Evolutionary conservation across 2,797 vertebrate genomes (phyloP).

Genomic region (Acanthis flammea): DNA sequence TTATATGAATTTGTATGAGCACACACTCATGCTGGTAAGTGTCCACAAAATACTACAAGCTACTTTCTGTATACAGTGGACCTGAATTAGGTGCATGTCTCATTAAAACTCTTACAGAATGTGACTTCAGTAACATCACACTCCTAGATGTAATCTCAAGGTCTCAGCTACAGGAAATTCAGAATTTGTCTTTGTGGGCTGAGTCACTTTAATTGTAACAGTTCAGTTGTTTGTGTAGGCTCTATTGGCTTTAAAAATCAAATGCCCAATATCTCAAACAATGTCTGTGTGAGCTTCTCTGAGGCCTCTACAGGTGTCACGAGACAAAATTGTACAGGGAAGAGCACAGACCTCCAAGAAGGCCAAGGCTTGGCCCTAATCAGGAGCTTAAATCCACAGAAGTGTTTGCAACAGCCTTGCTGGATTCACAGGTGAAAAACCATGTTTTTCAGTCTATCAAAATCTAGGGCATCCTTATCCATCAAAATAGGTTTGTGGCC

Average conservation of each 20-base stretch:
- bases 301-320: fast-evolving
- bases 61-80: neutral
- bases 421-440: neutral
- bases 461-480: neutral
- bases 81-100: neutral
- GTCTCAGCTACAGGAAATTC: neutral
- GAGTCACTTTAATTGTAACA: neutral
- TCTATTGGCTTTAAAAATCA: neutral
- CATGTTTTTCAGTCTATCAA: neutral
- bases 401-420: neutral
- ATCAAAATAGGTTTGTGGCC: fast-evolving
- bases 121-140: neutral
- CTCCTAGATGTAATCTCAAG: neutral
- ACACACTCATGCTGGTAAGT: neutral
- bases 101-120: neutral
- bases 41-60: neutral
- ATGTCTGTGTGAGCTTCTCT: neutral
- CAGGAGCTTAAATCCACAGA: neutral
- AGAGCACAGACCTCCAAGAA: neutral
- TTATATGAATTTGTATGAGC: neutral
- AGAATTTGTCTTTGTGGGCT: neutral
- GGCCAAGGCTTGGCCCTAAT: neutral
- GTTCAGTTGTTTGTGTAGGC: neutral
- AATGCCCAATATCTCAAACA: neutral
- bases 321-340: neutral